Percentiles rank a stretch among this genome's conserved stretches.
Conservation (phyloP, 2,797 vertebrate species). For the Vireo griseus region DNA sequence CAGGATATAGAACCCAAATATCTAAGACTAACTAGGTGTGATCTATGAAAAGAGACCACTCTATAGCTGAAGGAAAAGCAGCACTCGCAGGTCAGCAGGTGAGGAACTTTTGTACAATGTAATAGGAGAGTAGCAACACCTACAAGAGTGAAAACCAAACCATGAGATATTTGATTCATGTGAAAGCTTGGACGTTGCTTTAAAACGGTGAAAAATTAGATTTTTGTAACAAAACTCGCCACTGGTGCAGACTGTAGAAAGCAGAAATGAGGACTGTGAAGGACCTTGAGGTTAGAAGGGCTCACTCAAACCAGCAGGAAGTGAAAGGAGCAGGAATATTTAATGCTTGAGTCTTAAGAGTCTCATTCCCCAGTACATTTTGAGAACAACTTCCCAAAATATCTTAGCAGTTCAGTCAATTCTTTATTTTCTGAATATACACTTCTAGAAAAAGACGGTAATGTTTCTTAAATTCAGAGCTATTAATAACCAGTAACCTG, state of each 20-base stretch:
- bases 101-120: rapidly evolving
- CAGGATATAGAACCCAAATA: background rate
- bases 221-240: background rate
- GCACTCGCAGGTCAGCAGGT: background rate
- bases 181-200: background rate
- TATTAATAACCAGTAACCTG: background rate
- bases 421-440: background rate
- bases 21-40: background rate
- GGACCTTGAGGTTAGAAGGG: background rate
- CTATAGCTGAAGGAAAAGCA: background rate
- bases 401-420: background rate
- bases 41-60: background rate
- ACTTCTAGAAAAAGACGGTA: background rate
- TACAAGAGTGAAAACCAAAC: background rate
- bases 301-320: background rate
- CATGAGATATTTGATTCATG: rapidly evolving
- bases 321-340: background rate
- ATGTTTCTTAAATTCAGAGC: background rate
- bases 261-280: background rate
- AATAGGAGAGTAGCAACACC: background rate
- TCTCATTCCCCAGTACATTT: background rate
- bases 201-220: background rate
- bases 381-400: background rate
- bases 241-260: background rate
- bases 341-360: background rate